Evolutionary conservation across 2,888 invertebrate species (phyloP), one percentile per base, ranked within the genome.

Genomic region (Petrolisthes cinctipes): DNA sequence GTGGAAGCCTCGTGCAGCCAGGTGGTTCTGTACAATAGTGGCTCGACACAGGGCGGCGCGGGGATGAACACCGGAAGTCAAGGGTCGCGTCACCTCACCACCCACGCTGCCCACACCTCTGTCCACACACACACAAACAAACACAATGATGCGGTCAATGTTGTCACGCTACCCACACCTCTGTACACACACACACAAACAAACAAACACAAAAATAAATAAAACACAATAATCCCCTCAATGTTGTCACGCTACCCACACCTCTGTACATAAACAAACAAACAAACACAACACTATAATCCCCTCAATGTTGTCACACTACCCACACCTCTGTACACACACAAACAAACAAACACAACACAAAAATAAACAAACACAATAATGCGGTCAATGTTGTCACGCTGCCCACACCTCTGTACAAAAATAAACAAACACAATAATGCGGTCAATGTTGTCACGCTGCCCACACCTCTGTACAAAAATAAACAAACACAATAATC

Each of bases 11-110:
- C 97, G 96, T 91, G 95, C 96, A 7, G 97, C 94, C 82, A 97
- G 95, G 14, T 97, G 93, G 92, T 97, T 97, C 91, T 97, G 97
- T 86, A 97, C 94, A 96, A 97, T 97, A 93, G 97, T 97, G 88
- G 97, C 94, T 73, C 97, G 94, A 91, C 97, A 97, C 86, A 97
- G 94, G 0, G 97, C 97, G 89, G 97, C 93, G 57, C 97, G 94
- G 71, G 97, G 97, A 93, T 97, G 76, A 91, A 97, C 96, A 82
- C 96, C 96, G 56, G 96, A 96, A 80, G 96, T 96, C 61, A 97
- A 95, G 0, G 97, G 96, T 79, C 97, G 95, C 56, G 96, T 97
- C 86, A 97, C 93, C 92, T 97, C 96, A 88, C 96, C 95, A 0
- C 97, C 97, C 90, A 97, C 96, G 90, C 96, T 94, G 93, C 97